These are phyloP conservation scores for Musca vetustissima DNA, from an alignment of 1,140 invertebrate genomes.

Conservation along the genomic window DNA sequence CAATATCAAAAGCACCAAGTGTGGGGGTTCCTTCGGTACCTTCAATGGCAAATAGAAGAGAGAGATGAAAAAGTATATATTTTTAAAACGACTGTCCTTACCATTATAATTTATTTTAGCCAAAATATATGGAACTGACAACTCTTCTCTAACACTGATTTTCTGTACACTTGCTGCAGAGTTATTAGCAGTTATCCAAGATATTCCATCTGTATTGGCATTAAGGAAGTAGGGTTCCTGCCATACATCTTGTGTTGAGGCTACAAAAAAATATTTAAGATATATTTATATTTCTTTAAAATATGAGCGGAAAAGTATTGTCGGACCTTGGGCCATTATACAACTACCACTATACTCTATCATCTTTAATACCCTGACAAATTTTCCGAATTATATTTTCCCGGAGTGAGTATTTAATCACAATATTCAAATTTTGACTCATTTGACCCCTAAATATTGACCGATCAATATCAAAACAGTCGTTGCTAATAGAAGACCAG, in stretches of 20 bases:
- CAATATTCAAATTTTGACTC: too few species aligned
- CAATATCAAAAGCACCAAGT: conserved; percentile 20
- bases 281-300: too few species aligned
- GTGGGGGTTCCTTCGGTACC: conserved; percentile 14
- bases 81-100: conserved; percentile 28
- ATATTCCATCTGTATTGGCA: neutral
- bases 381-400: too few species aligned
- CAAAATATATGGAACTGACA: conserved; percentile 51
- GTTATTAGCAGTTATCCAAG: neutral
- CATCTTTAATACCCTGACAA: too few species aligned
- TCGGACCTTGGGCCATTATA: too few species aligned
- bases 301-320: too few species aligned
- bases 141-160: conserved; percentile 57
- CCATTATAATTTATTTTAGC: conserved; percentile 57
- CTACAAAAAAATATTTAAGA: too few species aligned
- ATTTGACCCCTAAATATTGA: too few species aligned
- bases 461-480: too few species aligned
- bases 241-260: neutral
- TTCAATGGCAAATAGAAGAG: neutral
- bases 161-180: conserved; percentile 13
- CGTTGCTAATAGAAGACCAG: too few species aligned
- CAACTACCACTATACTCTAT: too few species aligned
- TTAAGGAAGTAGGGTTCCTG: conserved; percentile 17
- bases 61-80: neutral
- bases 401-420: too few species aligned